Percentiles rank a stretch among this genome's conserved stretches.
Conservation (phyloP, 2,797 vertebrate species). For the Spinus olivaceus region DNA sequence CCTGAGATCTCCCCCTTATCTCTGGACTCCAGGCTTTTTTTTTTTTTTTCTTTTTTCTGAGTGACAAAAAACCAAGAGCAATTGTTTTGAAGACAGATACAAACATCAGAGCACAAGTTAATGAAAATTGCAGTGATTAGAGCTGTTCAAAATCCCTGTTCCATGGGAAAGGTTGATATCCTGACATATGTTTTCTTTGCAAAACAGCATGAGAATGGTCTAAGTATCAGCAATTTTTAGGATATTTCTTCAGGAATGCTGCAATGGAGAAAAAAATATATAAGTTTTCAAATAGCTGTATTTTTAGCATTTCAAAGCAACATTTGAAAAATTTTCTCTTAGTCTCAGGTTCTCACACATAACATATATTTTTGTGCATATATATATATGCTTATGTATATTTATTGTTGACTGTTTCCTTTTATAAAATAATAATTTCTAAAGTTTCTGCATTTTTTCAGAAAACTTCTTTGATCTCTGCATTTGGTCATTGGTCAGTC, state of each 20-base stretch:
- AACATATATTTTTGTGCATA: not conserved
- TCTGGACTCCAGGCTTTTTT: not conserved
- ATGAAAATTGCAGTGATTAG: not conserved
- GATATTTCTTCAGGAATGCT: not conserved
- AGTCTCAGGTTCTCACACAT: not conserved
- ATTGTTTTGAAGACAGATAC: not conserved
- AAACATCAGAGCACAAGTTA: not conserved
- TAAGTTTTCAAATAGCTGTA: not conserved
- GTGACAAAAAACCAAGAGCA: not conserved
- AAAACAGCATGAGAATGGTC: not conserved
- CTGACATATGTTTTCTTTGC: not conserved
- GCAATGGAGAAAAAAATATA: not conserved
- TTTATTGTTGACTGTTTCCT: not conserved
- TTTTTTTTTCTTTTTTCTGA: not conserved
- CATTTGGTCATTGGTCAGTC: not conserved
- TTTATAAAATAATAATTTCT: not conserved
- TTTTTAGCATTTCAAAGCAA: not conserved
- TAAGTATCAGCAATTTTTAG: not conserved
- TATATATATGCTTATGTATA: accelerated
- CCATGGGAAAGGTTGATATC: not conserved
- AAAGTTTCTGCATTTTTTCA: not conserved
- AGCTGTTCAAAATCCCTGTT: not conserved
- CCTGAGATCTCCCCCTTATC: not conserved
- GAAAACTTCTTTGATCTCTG: not conserved
- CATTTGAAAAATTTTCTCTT: not conserved